A percentile compares a stretch with the other conserved stretches of the same genome.
phyloP scores from a whole-genome alignment of 2,113 vertebrate genomes.

The Gavia stellata region DNA sequence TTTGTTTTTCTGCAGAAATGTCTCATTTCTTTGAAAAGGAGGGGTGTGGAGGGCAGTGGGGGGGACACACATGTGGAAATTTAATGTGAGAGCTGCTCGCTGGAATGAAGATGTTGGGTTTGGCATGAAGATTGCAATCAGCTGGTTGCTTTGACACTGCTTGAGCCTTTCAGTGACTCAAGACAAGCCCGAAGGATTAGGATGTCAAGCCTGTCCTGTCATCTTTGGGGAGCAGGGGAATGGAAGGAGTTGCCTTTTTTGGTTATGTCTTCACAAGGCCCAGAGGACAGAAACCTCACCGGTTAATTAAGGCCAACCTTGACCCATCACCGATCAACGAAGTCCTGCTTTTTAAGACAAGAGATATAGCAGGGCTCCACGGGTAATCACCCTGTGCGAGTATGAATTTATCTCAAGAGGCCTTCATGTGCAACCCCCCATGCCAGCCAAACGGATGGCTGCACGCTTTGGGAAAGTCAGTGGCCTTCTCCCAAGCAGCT shows the following conservation, averaged over 20 bases:
- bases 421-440: slow-evolving; percentile 59
- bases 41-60: background rate
- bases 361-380: background rate
- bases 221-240: slow-evolving; percentile 32
- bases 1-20: slow-evolving; percentile 29
- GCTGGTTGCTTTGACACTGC: slow-evolving; percentile 69
- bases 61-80: slow-evolving; percentile 42
- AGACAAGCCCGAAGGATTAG: slow-evolving; percentile 77
- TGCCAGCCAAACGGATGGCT: slow-evolving; percentile 65
- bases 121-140: slow-evolving; percentile 68
- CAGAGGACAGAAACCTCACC: background rate
- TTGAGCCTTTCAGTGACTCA: slow-evolving; percentile 69
- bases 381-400: slow-evolving; percentile 53
- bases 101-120: slow-evolving; percentile 75
- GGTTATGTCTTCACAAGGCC: slow-evolving; percentile 22
- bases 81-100: slow-evolving; percentile 52
- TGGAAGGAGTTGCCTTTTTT: slow-evolving; percentile 28
- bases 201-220: slow-evolving; percentile 78
- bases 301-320: slow-evolving; percentile 51
- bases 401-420: slow-evolving; percentile 72
- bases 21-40: background rate
- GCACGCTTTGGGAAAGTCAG: slow-evolving; percentile 69
- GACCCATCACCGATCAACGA: slow-evolving; percentile 6
- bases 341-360: slow-evolving; percentile 50
- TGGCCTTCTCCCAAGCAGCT: slow-evolving; percentile 74